Conservation (phyloP, 2,797 vertebrate genomes). For the Oreonectes daqikongensis region DNA sequence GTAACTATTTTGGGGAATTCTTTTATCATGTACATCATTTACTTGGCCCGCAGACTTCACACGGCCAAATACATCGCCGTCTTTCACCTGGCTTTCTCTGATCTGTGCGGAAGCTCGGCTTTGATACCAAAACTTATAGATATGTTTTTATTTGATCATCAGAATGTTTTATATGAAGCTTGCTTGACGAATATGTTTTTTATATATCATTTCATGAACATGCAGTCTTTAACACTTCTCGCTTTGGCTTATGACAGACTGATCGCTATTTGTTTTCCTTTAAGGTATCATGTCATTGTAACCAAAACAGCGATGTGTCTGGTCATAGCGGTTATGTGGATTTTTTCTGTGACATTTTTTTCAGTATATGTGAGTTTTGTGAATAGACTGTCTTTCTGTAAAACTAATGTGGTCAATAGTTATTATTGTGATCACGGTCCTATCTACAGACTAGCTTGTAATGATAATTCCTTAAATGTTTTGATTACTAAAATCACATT, state of each 20-base stretch:
- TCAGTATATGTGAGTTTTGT: slow-evolving; percentile 38
- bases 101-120: slow-evolving; percentile 49
- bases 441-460: slow-evolving; percentile 62
- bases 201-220: slow-evolving; percentile 40
- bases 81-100: slow-evolving; percentile 40
- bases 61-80: slow-evolving; percentile 53
- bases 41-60: slow-evolving; percentile 40
- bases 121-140: slow-evolving; percentile 52
- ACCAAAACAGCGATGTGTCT: slow-evolving; percentile 44
- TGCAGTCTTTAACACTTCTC: slow-evolving; percentile 50
- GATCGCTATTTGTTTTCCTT: slow-evolving; percentile 56
- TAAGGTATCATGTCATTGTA: slow-evolving; percentile 48
- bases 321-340: slow-evolving; percentile 13
- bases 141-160: slow-evolving; percentile 51
- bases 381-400: slow-evolving; percentile 66
- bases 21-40: slow-evolving; percentile 51
- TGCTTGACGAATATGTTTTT: slow-evolving; percentile 55
- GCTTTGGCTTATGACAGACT: slow-evolving; percentile 52
- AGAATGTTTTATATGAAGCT: slow-evolving; percentile 42
- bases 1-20: slow-evolving; percentile 53
- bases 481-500: background rate
- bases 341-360: slow-evolving; percentile 4
- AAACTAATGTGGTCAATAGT: slow-evolving; percentile 61
- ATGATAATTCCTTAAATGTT: slow-evolving; percentile 52
- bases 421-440: slow-evolving; percentile 69